These are phyloP conservation scores for Echinops telfairi DNA, from an alignment of 2,113 vertebrate genomes.

Conservation along the genomic window DNA sequence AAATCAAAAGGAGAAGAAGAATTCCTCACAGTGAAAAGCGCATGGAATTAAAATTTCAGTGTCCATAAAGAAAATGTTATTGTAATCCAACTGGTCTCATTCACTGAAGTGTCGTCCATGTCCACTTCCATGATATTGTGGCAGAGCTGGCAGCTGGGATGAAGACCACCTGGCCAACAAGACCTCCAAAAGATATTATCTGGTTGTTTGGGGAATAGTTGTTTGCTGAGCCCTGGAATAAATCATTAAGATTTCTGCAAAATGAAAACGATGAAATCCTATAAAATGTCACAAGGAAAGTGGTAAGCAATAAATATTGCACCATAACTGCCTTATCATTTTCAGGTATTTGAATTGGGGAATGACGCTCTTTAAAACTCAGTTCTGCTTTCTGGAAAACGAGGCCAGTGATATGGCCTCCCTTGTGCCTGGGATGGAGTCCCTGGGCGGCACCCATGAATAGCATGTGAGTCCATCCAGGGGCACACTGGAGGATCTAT, in stretches of 20 bases:
- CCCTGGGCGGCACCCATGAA: neutral
- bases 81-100: neutral
- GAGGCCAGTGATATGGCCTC: neutral
- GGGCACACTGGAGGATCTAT: neutral
- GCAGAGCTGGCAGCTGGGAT: neutral
- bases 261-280: slow-evolving; percentile 27
- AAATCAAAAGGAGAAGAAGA: neutral
- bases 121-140: neutral
- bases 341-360: neutral
- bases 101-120: neutral
- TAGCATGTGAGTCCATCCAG: neutral
- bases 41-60: slow-evolving; percentile 4
- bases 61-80: neutral
- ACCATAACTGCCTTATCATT: neutral
- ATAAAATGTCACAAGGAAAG: neutral
- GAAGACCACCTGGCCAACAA: neutral
- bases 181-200: neutral
- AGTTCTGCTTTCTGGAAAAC: neutral
- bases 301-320: neutral
- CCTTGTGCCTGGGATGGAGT: neutral
- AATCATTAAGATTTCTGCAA: slow-evolving; percentile 1
- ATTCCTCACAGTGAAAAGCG: no score
- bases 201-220: neutral
- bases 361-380: neutral
- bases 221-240: neutral